These are phyloP conservation scores for Ceratina japonica DNA, from an alignment of 1,140 invertebrate genomes.

Conservation along the genomic window DNA sequence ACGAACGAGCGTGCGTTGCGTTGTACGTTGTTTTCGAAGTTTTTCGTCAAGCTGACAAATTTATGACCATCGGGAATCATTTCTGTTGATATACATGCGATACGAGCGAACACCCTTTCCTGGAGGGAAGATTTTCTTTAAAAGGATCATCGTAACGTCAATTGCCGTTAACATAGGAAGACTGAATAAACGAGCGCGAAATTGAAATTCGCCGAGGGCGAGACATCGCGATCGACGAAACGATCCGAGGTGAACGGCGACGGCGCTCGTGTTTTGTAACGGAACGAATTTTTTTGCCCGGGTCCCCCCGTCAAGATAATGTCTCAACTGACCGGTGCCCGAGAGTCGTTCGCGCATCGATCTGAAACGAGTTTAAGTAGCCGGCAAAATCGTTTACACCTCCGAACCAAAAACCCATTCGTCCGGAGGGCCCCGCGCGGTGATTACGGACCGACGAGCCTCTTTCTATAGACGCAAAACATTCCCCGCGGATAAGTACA, in stretches of 20 bases:
- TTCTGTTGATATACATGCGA: too few species aligned
- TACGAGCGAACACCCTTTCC: too few species aligned
- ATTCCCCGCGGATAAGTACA: constrained; percentile 52
- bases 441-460: constrained; percentile 42
- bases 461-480: constrained; percentile 20
- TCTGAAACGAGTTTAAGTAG: constrained; percentile 63
- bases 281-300: constrained; percentile 49
- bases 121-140: too few species aligned
- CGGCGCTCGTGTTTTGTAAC: constrained; percentile 49
- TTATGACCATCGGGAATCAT: too few species aligned
- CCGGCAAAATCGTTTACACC: constrained; percentile 60
- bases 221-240: not conserved
- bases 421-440: constrained; percentile 17
- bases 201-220: constrained; percentile 43
- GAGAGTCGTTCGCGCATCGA: constrained; percentile 58
- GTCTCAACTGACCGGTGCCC: constrained; percentile 58
- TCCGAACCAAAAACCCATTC: constrained; percentile 53
- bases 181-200: constrained; percentile 32
- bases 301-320: constrained; percentile 53
- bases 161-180: not conserved
- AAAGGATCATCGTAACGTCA: not conserved
- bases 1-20: too few species aligned
- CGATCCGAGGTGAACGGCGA: constrained; percentile 1
- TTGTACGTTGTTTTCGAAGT: too few species aligned
- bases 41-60: too few species aligned